Evolutionary conservation across 1,140 invertebrate genomes (phyloP).

Genomic region (Drosophila grimshawi): DNA sequence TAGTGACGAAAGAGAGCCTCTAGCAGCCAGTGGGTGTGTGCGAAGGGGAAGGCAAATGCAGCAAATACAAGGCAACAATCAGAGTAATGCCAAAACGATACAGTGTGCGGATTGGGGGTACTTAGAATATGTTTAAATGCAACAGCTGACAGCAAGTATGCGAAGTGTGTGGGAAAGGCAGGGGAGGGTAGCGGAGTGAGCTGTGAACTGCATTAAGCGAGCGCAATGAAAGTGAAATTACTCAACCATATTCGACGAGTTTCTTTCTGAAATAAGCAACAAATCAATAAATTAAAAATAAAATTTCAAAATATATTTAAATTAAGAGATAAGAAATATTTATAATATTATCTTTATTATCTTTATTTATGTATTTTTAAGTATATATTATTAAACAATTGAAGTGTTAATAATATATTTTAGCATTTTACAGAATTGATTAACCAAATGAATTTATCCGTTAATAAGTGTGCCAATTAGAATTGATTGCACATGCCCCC

Average conservation of each 20-base stretch:
- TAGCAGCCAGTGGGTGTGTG: constrained; percentile 12
- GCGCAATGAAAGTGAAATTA: constrained; percentile 51
- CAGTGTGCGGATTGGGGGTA: background rate
- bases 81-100: constrained; percentile 5
- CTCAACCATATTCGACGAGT: no score
- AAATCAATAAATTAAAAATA: no score
- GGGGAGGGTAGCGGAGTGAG: background rate
- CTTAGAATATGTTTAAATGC: constrained; percentile 31
- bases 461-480: constrained; percentile 20
- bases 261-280: no score
- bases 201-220: constrained; percentile 41
- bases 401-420: no score
- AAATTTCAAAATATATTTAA: no score
- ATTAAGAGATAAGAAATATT: no score
- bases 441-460: background rate
- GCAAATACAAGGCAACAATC: constrained; percentile 27
- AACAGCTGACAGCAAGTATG: background rate
- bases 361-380: no score
- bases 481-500: constrained; percentile 37
- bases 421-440: background rate
- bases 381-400: no score
- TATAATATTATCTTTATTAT: no score
- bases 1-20: constrained; percentile 37
- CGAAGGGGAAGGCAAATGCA: constrained; percentile 23
- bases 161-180: background rate